Evolutionary conservation across 2,113 vertebrate species (phyloP).

Genomic region (Epinephelus moara): DNA sequence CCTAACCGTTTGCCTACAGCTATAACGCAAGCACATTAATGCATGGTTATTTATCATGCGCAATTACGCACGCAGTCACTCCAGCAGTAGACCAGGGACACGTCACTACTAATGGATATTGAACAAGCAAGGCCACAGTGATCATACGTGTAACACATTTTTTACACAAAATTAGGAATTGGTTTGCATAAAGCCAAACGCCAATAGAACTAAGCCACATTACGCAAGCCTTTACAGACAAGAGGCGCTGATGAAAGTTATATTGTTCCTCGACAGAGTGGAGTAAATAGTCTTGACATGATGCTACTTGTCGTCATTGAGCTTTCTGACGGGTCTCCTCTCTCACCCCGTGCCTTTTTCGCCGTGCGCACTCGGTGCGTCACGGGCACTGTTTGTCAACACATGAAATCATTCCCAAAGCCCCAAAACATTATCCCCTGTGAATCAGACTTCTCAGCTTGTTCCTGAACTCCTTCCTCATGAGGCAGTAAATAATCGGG

Average conservation of each 20-base stretch:
- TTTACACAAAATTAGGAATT: neutral
- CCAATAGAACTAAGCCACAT: neutral
- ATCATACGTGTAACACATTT: neutral
- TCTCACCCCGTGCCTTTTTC: neutral
- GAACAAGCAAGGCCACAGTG: neutral
- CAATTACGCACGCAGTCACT: slow-evolving; percentile 38
- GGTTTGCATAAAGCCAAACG: neutral
- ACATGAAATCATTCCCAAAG: neutral
- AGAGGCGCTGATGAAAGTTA: neutral
- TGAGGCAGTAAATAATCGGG: slow-evolving; percentile 86
- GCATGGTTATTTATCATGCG: neutral
- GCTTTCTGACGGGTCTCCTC: neutral
- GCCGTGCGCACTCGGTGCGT: slow-evolving; percentile 31
- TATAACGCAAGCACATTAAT: neutral
- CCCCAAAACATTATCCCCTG: slow-evolving; percentile 39
- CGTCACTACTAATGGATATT: neutral
- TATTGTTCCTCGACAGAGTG: neutral
- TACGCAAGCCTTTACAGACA: neutral
- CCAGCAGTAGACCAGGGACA: neutral
- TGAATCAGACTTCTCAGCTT: slow-evolving; percentile 75
- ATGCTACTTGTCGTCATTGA: neutral
- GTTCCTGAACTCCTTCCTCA: slow-evolving; percentile 82
- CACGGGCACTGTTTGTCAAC: neutral
- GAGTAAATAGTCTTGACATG: neutral
- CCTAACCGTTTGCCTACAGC: neutral